Evolutionary conservation across 2,113 vertebrate genomes (phyloP), one percentile per base, ranked within the genome.

Genomic region (Mirounga angustirostris): DNA sequence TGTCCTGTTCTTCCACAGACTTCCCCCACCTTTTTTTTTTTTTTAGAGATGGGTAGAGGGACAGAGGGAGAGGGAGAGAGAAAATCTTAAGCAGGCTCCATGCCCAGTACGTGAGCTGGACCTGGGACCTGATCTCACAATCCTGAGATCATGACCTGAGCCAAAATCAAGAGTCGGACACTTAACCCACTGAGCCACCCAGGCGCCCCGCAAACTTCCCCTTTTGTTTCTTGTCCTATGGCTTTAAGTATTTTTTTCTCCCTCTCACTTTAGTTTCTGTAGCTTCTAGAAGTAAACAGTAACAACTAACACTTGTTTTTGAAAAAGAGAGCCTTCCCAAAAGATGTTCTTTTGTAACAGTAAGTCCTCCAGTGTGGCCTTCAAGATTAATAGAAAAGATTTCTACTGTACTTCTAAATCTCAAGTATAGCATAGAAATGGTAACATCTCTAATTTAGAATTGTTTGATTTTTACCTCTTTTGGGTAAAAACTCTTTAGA

Each of bases 201-300:
- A 69, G 33, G 65, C 1, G 7, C 33, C 65, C 65, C 16, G 59
- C 36, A 88, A 0, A 58, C 54, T 94, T 93, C 58, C 36, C 43
- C 43, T 83, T 85, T 65, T 73, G 6, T 94, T 78, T 19, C 59
- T 96, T 89, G 54, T 59, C 56, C 59, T 61, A 3, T 36, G 13
- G 16, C 30, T 84, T 73, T 91, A 46, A 89, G 63, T 16, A 73
- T 76, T 85, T 74, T 74, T 56, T 43, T 15, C 3, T 4, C 50
- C 28, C 43, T 50, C 33, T 54, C 36, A 46, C 88, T 67, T 81
- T 76, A 76, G 43, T 43, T n/a, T 84, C 19, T 95, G 71, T 79
- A 86, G 63, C 65, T 91, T 86, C 93, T 83, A 78, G 82, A 94
- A 88, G 58, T 69, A 85, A 89, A 56, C 12, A 83, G 28, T 94